Conservation (phyloP, 2,888 invertebrate species). For the Dascillus cervinus region DNA sequence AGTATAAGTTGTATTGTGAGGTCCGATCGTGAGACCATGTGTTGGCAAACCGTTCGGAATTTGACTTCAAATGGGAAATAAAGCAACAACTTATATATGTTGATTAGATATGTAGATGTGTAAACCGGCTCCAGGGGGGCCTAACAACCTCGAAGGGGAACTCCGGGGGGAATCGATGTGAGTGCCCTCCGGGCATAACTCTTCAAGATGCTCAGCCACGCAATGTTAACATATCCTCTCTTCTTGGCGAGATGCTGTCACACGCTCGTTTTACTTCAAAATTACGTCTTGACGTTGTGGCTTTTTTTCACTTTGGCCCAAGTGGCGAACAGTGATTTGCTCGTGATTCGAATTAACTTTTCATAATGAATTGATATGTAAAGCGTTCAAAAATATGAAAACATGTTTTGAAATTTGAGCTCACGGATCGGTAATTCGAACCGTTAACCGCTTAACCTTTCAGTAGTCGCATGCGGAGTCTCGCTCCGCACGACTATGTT, state of each 20-base stretch:
- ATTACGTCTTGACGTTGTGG: too few relatives aligned
- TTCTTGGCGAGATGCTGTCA: constrained; percentile 18
- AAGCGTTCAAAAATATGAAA: too few relatives aligned
- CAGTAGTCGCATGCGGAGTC: too few relatives aligned
- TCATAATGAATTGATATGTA: too few relatives aligned
- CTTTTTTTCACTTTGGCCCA: too few relatives aligned
- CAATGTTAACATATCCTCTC: constrained; percentile 15
- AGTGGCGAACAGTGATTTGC: too few relatives aligned
- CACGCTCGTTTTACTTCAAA: constrained; percentile 16
- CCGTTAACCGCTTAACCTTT: too few relatives aligned
- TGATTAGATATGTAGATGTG: constrained; percentile 22
- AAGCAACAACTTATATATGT: constrained; percentile 17
- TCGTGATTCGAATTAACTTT: too few relatives aligned
- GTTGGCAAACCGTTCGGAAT: constrained; percentile 24
- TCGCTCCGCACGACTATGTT: too few relatives aligned
- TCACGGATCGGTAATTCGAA: too few relatives aligned
- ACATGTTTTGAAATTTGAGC: too few relatives aligned
- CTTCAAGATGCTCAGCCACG: constrained; percentile 12
- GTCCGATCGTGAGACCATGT: constrained; percentile 24
- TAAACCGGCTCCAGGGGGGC: constrained; percentile 19
- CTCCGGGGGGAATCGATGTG: constrained; percentile 17
- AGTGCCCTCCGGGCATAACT: constrained; percentile 17
- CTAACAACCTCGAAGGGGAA: constrained; percentile 7
- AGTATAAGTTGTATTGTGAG: constrained; percentile 26
- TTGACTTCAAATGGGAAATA: constrained; percentile 21